Base-by-base conservation (phyloP, 2,888 invertebrate species). In the Sympetrum striolatum region DNA sequence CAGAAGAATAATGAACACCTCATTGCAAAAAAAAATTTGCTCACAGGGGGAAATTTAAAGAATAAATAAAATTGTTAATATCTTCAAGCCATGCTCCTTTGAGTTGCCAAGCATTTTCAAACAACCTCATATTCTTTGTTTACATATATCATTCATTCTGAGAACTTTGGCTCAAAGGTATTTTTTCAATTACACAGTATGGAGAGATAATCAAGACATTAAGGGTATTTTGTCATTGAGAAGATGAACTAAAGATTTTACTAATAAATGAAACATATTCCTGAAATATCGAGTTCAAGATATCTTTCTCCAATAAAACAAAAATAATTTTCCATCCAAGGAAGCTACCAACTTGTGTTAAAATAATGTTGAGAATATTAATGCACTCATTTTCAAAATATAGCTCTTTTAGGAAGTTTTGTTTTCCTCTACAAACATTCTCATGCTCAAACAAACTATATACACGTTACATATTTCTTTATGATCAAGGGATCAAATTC, bases 381-480 rank as follows among this genome's bases (percentile, higher is more conserved):
- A 86, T 60, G 86, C 86, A 86, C 39, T 64, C 60, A 37, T 60
- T 60, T 60, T 86, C 86, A 86, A 86, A 86, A 86, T 86, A 86
- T 86, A 64, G 86, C 86, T 86, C 86, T 86, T 37, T 86, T 86
- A 64, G 86, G 86, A 86, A 86, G 58, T 86, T 22, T 86, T 86
- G 53, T 18, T 53, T 53, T 53, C 53, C 53, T 64, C 86, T 37
- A 86, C 86, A 60, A 37, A 60, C 86, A 86, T 37, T 60, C 86
- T 60, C 64, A 86, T 37, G 58, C 22, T 60, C 60, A 60, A 60
- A 44, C 35, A 35, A 53, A n/a, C n/a, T 86, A 64, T 64, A n/a
- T 86, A 86, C 86, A 86, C 37, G 37, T 60, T 60, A 22, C 60
- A 60, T 37, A 86, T 35, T 60, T 86, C 22, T 53, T 60, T 10